Percentiles rank a stretch among this genome's conserved stretches.
Conservation (phyloP, 2,797 vertebrate genomes). For the Ptychadena robeensis region DNA sequence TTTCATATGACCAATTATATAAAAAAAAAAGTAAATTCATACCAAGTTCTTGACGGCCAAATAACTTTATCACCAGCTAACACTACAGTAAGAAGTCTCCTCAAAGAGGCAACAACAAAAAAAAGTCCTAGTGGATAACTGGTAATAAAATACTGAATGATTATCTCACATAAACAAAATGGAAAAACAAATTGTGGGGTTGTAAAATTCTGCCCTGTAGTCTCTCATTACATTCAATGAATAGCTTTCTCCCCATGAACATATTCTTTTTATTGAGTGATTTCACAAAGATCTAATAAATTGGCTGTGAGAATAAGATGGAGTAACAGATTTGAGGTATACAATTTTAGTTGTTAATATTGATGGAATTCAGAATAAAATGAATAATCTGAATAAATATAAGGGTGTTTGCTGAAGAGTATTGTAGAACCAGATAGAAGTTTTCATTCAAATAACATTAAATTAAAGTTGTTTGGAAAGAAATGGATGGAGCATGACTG, state of each 20-base stretch:
- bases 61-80: constrained; percentile 38
- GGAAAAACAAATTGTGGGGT: constrained; percentile 46
- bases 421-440: background rate
- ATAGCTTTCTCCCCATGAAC: constrained; percentile 39
- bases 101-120: constrained; percentile 37
- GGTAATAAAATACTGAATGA: constrained; percentile 46
- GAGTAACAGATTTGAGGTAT: constrained; percentile 48
- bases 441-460: background rate
- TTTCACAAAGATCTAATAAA: constrained; percentile 58
- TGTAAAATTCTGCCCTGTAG: constrained; percentile 57
- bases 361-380: constrained; percentile 12
- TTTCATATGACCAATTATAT: too few species aligned
- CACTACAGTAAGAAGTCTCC: constrained; percentile 26
- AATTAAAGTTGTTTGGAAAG: background rate
- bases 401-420: background rate
- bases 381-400: background rate
- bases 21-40: too few species aligned
- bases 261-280: constrained; percentile 57
- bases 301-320: constrained; percentile 40
- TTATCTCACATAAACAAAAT: constrained; percentile 55
- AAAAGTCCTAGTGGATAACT: constrained; percentile 42
- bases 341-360: constrained; percentile 37
- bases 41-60: constrained; percentile 5
- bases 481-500: background rate
- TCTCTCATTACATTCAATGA: constrained; percentile 58